A percentile compares a stretch with the other conserved stretches of the same genome.
phyloP scores from a whole-genome alignment of 2,797 vertebrate genomes.

The Eutrigla gurnardus region DNA sequence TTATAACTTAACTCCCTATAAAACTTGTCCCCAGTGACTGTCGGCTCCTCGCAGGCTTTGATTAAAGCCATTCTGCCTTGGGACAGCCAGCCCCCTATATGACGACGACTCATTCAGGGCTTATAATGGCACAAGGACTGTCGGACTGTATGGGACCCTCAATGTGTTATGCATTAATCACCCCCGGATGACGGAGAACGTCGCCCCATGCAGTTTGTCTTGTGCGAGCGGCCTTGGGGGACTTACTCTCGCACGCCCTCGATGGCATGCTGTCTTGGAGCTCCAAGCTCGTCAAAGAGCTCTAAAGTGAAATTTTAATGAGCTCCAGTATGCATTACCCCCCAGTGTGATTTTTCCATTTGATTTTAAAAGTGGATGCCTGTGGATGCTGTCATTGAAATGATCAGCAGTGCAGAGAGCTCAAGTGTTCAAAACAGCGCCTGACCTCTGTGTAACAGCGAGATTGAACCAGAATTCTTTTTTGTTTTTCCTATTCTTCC shows the following conservation, averaged over 20 bases:
- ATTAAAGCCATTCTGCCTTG: conserved; percentile 75
- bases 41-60: conserved; percentile 71
- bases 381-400: conserved; percentile 64
- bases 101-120: conserved; percentile 59
- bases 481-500: conserved; percentile 39
- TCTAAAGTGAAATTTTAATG: conserved; percentile 78
- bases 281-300: conserved; percentile 69
- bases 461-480: conserved; percentile 27
- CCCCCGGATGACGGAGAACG: conserved; percentile 61
- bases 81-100: conserved; percentile 65
- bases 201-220: conserved; percentile 69
- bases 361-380: conserved; percentile 65
- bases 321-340: conserved; percentile 74
- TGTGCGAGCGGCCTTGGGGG: conserved; percentile 64
- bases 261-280: conserved; percentile 65
- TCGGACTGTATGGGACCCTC: conserved; percentile 60
- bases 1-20: conserved; percentile 69
- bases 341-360: conserved; percentile 66
- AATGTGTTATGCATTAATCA: conserved; percentile 68
- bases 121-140: conserved; percentile 58
- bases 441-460: conserved; percentile 64
- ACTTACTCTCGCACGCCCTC: conserved; percentile 60
- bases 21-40: conserved; percentile 73
- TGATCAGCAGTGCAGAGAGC: conserved; percentile 41
- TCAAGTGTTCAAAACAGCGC: conserved; percentile 48